These are phyloP conservation scores for Ophioderma brevispina DNA, from an alignment of 35 echinoderm and acorn worm species.

Conservation along the genomic window DNA sequence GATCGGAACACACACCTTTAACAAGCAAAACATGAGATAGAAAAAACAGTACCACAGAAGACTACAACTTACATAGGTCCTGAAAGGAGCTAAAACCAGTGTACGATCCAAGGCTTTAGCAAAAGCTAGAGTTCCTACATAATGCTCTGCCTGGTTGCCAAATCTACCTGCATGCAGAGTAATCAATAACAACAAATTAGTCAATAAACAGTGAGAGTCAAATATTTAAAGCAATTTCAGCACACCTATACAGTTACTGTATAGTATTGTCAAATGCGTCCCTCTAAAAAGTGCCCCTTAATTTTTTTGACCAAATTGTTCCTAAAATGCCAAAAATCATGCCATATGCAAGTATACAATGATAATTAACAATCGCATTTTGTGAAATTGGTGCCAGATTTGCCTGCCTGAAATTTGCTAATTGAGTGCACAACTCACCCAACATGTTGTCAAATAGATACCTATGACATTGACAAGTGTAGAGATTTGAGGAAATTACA, in stretches of 20 bases:
- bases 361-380: too few species aligned
- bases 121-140: slow-evolving; percentile 92
- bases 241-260: not conserved
- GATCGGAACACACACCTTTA: too few species aligned
- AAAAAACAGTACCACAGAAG: too few species aligned
- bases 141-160: slow-evolving; percentile 99
- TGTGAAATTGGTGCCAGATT: too few species aligned
- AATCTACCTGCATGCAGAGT: slow-evolving; percentile 76
- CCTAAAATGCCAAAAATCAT: not conserved
- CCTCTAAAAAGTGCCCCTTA: not conserved
- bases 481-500: too few species aligned
- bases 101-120: slow-evolving; percentile 95
- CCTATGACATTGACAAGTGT: too few species aligned
- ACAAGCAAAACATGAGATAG: too few species aligned
- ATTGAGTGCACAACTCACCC: too few species aligned
- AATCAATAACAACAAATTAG: not conserved
- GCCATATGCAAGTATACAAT: not conserved
- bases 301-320: not conserved
- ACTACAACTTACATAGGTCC: slow-evolving; percentile 97
- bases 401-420: too few species aligned
- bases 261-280: not conserved
- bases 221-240: not conserved
- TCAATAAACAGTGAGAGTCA: not conserved
- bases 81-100: slow-evolving; percentile 85
- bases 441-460: too few species aligned